Evolutionary conservation across 1,140 invertebrate species (phyloP).

Genomic region (Trissolcus basalis): DNA sequence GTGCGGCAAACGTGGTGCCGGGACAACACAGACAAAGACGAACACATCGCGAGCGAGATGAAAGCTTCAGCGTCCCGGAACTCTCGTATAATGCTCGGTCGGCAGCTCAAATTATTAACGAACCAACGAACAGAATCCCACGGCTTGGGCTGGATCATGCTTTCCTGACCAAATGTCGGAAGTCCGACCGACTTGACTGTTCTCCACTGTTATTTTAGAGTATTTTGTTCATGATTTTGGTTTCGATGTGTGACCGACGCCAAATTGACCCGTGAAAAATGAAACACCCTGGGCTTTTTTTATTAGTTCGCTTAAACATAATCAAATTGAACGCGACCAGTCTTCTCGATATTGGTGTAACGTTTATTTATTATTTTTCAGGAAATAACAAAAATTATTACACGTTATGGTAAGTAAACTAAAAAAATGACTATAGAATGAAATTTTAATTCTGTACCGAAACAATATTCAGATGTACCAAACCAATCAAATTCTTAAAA

Average conservation of each 20-base stretch:
- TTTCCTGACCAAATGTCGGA: background rate
- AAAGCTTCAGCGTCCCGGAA: constrained; percentile 10
- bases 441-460: too few relatives aligned
- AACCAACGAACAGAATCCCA: constrained; percentile 33
- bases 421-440: too few relatives aligned
- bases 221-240: background rate
- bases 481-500: too few relatives aligned
- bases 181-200: background rate
- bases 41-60: constrained; percentile 37
- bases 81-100: constrained; percentile 21
- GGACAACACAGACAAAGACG: constrained; percentile 16
- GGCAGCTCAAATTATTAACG: constrained; percentile 65
- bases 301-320: too few relatives aligned
- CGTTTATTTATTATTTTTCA: too few relatives aligned
- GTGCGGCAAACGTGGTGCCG: constrained; percentile 22
- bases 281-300: background rate
- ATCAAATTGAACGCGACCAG: too few relatives aligned
- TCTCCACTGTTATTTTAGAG: background rate
- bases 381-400: too few relatives aligned
- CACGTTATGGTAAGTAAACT: too few relatives aligned
- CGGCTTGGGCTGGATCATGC: background rate
- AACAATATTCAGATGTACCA: too few relatives aligned
- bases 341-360: too few relatives aligned
- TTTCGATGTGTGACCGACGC: too few relatives aligned
- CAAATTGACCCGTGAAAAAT: too few relatives aligned